A percentile compares a stretch with the other conserved stretches of the same genome.
phyloP scores from a whole-genome alignment of 2,888 invertebrate species.

The Acanthosepion lycidas region DNA sequence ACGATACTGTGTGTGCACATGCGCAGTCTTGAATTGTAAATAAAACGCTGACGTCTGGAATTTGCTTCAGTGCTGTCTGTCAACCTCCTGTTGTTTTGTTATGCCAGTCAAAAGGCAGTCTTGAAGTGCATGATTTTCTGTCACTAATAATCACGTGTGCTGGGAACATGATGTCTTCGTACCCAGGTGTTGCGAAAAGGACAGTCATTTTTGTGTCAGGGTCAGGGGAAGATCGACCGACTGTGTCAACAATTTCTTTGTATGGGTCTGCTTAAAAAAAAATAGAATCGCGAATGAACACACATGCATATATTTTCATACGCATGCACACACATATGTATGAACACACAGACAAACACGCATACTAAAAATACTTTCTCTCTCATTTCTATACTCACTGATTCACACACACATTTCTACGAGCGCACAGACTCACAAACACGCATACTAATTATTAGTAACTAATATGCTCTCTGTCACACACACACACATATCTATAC shows the following conservation, averaged over 20 bases:
- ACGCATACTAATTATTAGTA: too few species aligned
- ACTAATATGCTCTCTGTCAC: too few species aligned
- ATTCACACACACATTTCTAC: too few species aligned
- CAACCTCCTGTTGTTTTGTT: neutral
- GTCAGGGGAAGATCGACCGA: neutral
- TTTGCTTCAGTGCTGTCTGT: neutral
- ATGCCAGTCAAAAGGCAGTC: neutral
- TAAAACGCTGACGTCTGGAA: neutral
- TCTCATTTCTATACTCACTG: too few species aligned
- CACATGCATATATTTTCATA: neutral
- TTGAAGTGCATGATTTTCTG: neutral
- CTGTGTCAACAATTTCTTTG: constrained; percentile 1
- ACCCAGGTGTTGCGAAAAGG: neutral
- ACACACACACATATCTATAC: too few species aligned
- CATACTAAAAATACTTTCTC: too few species aligned
- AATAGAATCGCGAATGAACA: neutral
- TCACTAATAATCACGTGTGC: neutral
- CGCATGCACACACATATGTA: neutral
- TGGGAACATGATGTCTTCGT: neutral
- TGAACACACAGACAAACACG: neutral
- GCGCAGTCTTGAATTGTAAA: neutral
- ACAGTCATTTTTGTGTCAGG: neutral
- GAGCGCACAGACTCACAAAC: too few species aligned
- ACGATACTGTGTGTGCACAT: neutral
- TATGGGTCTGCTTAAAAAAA: neutral